phyloP scores from a whole-genome alignment of 2,113 vertebrate genomes.

The Eretmochelys imbricata region DNA sequence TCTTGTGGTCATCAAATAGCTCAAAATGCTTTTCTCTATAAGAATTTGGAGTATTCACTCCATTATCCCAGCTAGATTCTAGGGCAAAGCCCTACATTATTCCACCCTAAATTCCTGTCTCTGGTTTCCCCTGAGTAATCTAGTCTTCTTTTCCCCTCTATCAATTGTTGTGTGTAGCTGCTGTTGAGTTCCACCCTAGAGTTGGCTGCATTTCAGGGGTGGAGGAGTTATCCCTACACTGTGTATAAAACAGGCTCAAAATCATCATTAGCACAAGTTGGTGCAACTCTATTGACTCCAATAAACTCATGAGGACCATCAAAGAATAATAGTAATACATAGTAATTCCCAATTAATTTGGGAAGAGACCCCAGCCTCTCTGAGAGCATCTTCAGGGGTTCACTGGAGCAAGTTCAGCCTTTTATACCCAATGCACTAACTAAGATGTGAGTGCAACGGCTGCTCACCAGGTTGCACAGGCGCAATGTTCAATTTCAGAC shows the following conservation, averaged over 20 bases:
- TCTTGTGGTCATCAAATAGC: not conserved
- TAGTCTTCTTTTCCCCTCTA: not conserved
- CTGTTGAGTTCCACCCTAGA: not conserved
- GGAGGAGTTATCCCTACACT: not conserved
- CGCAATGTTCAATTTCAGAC: not conserved
- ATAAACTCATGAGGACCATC: not conserved
- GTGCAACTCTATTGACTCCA: not conserved
- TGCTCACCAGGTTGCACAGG: not conserved
- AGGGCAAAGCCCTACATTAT: not conserved
- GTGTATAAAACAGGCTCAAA: not conserved
- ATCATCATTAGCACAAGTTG: not conserved
- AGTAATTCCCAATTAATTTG: not conserved
- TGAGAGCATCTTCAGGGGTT: not conserved
- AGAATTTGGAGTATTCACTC: not conserved
- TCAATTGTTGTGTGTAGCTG: not conserved
- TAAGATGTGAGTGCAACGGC: no score
- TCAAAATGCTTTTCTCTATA: not conserved
- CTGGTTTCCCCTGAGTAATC: not conserved
- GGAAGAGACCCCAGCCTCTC: not conserved
- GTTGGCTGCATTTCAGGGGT: not conserved
- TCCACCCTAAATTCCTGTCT: not conserved
- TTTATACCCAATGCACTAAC: not conserved
- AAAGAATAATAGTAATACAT: not conserved
- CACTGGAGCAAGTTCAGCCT: not conserved
- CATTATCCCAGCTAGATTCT: not conserved